Percentiles rank a stretch among this genome's conserved stretches.
phyloP scores from a whole-genome alignment of 2,113 vertebrate species.

The Cyprinus carpio region DNA sequence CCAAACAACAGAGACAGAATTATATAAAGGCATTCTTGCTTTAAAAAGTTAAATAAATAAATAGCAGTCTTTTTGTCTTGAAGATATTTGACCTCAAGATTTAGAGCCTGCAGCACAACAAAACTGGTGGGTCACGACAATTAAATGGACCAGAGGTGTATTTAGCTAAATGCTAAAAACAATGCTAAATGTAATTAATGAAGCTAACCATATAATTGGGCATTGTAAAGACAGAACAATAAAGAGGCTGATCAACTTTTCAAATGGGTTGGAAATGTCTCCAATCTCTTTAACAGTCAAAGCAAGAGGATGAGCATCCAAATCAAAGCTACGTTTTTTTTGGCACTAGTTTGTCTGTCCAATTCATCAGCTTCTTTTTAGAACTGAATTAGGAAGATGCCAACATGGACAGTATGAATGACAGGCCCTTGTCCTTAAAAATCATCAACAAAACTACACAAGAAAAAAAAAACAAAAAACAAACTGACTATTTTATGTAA shows the following conservation, averaged over 20 bases:
- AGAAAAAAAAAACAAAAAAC: background rate
- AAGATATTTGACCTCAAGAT: background rate
- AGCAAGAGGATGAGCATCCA: background rate
- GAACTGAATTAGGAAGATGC: background rate
- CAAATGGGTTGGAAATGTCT: background rate
- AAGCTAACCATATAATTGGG: background rate
- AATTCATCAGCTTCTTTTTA: background rate
- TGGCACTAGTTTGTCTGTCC: background rate
- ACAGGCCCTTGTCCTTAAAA: background rate
- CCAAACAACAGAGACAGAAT: constrained; percentile 55
- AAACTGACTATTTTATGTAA: background rate
- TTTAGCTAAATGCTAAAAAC: background rate
- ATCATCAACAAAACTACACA: background rate
- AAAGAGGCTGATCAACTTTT: background rate
- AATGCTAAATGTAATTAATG: background rate
- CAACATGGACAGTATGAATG: background rate
- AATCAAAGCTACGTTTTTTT: background rate
- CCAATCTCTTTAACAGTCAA: background rate
- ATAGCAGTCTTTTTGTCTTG: background rate
- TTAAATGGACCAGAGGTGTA: background rate
- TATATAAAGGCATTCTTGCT: too few species aligned
- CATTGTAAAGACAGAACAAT: background rate
- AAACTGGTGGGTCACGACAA: background rate
- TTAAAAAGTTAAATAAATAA: background rate
- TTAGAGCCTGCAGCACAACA: background rate